Evolutionary conservation across 2,888 invertebrate genomes (phyloP).

Genomic region (Cepaea hortensis): DNA sequence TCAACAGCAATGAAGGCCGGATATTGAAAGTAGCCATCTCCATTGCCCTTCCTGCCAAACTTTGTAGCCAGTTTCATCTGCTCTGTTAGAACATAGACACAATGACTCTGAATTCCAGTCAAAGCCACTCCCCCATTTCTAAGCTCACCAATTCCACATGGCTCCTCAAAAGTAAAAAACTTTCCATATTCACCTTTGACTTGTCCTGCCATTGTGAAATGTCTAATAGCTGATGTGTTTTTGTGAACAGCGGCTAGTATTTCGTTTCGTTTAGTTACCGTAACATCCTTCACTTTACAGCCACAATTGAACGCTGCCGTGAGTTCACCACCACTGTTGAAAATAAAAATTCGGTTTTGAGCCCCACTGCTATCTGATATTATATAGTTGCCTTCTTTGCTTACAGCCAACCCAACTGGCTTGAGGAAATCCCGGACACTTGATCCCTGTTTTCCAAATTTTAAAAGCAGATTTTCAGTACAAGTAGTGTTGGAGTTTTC

Average conservation of each 20-base stretch:
- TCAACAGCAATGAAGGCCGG: conserved; percentile 67
- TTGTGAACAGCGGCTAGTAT: conserved; percentile 64
- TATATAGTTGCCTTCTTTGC: conserved; percentile 63
- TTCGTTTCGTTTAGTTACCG: conserved; percentile 60
- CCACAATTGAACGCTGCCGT: conserved; percentile 59
- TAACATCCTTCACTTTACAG: conserved; percentile 63
- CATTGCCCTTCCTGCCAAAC: conserved; percentile 69
- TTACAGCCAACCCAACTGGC: conserved; percentile 66
- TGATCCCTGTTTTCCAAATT: conserved; percentile 66
- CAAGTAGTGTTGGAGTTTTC: conserved; percentile 51
- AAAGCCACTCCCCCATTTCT: conserved; percentile 60
- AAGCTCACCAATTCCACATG: conserved; percentile 64
- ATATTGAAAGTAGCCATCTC: conserved; percentile 63
- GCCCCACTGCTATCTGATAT: conserved; percentile 65
- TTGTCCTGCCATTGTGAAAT: conserved; percentile 60
- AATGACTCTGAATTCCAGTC: conserved; percentile 62
- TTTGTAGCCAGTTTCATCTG: conserved; percentile 65
- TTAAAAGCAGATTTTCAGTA: conserved; percentile 56
- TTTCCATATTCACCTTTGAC: conserved; percentile 62
- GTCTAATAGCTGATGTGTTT: conserved; percentile 61
- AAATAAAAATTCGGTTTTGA: conserved; percentile 65
- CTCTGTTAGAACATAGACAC: conserved; percentile 66
- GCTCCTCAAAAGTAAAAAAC: conserved; percentile 62
- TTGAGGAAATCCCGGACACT: conserved; percentile 63
- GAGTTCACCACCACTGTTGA: conserved; percentile 61